Conservation (phyloP, 1,140 invertebrate genomes). For the Eueides isabella region DNA sequence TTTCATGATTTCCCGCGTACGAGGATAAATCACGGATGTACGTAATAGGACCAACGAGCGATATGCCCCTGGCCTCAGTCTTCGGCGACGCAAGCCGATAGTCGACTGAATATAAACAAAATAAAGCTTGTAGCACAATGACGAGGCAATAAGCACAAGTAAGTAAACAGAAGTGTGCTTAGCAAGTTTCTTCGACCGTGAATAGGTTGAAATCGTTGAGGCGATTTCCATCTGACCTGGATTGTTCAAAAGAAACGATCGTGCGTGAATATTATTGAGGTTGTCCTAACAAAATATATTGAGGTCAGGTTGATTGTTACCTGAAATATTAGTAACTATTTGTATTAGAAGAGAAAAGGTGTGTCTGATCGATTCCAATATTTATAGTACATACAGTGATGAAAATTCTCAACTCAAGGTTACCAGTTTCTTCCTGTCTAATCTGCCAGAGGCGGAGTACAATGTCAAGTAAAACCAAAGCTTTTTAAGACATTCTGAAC, state of each 20-base stretch:
- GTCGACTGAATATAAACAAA: slow-evolving; percentile 34
- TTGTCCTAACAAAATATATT: slow-evolving; percentile 21
- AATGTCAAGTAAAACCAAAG: too few relatives aligned
- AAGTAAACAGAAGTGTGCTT: slow-evolving; percentile 43
- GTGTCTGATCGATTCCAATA: slow-evolving; percentile 25
- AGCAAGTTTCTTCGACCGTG: slow-evolving; percentile 43
- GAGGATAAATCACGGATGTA: slow-evolving; percentile 27
- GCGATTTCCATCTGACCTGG: slow-evolving; percentile 34
- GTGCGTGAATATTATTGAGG: slow-evolving; percentile 47
- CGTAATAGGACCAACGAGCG: slow-evolving; percentile 26
- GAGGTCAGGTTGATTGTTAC: slow-evolving; percentile 26
- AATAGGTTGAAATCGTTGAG: slow-evolving; percentile 38
- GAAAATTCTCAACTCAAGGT: too few relatives aligned
- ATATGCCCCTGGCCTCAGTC: slow-evolving; percentile 6
- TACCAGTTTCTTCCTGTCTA: too few relatives aligned
- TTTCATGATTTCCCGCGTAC: slow-evolving; percentile 25
- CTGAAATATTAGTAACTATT: too few relatives aligned
- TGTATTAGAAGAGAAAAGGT: slow-evolving; percentile 9
- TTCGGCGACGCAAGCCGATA: slow-evolving; percentile 25
- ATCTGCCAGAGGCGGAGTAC: too few relatives aligned
- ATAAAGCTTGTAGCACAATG: slow-evolving; percentile 31
- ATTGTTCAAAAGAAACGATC: slow-evolving; percentile 42
- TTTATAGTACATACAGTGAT: not conserved
- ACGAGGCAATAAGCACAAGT: slow-evolving; percentile 36
- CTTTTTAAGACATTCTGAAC: too few relatives aligned